Conservation (phyloP, 23 tunicate species). For the Trididemnum clinides region DNA sequence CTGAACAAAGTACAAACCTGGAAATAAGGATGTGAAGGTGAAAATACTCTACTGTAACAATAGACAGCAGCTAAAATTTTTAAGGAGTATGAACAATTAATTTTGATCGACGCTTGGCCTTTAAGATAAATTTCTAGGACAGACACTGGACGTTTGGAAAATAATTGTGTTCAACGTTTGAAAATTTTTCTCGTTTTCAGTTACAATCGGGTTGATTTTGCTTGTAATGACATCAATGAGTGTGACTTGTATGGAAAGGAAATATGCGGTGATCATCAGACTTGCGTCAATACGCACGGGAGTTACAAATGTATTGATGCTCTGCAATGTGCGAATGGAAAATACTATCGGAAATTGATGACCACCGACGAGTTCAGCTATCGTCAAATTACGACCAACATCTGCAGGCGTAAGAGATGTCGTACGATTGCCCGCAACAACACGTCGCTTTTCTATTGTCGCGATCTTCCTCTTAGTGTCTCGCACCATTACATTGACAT, state of each 20-base stretch:
- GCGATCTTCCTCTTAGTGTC: conserved; percentile 59
- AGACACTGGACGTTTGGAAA: too few relatives aligned
- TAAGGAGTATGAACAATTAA: too few relatives aligned
- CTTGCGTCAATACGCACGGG: conserved; percentile 85
- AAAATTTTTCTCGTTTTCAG: too few relatives aligned
- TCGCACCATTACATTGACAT: conserved; percentile 75
- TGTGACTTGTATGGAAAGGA: conserved; percentile 41
- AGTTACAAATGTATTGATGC: conserved; percentile 60
- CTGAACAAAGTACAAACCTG: too few relatives aligned
- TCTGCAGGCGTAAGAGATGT: conserved; percentile 76
- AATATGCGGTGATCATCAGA: conserved; percentile 40
- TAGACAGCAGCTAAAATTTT: too few relatives aligned
- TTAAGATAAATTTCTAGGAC: too few relatives aligned
- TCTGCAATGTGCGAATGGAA: conserved; percentile 47
- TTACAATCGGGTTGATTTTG: conserved; percentile 59
- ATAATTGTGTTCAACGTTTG: too few relatives aligned
- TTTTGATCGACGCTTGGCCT: too few relatives aligned
- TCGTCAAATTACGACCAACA: conserved; percentile 86
- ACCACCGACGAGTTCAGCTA: conserved; percentile 87
- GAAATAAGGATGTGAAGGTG: too few relatives aligned
- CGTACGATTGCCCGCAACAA: neutral
- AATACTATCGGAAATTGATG: conserved; percentile 75
- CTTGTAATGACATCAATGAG: conserved; percentile 90
- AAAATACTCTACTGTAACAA: too few relatives aligned
- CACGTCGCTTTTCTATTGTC: conserved; percentile 41